Percentiles rank a stretch among this genome's conserved stretches.
Evolutionary conservation across 2,113 vertebrate genomes (phyloP).

Genomic region (Lathamus discolor): DNA sequence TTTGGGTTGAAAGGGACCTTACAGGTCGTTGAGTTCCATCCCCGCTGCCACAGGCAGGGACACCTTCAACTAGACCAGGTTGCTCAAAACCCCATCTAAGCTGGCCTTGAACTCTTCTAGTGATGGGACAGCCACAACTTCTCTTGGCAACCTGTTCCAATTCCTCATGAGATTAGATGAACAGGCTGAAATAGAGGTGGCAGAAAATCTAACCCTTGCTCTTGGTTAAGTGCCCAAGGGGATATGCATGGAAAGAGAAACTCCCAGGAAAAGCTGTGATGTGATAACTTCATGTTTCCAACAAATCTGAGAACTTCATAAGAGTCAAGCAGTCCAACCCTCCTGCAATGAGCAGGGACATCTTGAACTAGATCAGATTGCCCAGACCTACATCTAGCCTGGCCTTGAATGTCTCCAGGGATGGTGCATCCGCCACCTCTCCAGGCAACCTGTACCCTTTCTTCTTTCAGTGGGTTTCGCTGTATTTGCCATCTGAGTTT

Average conservation of each 20-base stretch:
- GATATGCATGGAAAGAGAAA: background rate
- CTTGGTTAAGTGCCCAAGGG: background rate
- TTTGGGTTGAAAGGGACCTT: background rate
- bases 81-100: background rate
- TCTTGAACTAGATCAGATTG: background rate
- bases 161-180: background rate
- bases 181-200: background rate
- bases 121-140: background rate
- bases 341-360: background rate
- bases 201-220: background rate
- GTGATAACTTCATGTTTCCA: background rate
- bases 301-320: background rate
- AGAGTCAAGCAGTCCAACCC: background rate
- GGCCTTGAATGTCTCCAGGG: background rate
- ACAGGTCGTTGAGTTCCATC: background rate
- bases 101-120: background rate
- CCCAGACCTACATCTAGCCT: background rate
- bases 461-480: background rate
- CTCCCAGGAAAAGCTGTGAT: background rate
- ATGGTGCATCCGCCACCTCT: background rate
- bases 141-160: background rate
- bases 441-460: background rate
- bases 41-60: background rate
- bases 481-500: conserved; percentile 1
- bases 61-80: background rate